Percentiles rank a stretch among this genome's conserved stretches.
Evolutionary conservation across 2,113 vertebrate genomes (phyloP).

Genomic region (Scolopax mira): DNA sequence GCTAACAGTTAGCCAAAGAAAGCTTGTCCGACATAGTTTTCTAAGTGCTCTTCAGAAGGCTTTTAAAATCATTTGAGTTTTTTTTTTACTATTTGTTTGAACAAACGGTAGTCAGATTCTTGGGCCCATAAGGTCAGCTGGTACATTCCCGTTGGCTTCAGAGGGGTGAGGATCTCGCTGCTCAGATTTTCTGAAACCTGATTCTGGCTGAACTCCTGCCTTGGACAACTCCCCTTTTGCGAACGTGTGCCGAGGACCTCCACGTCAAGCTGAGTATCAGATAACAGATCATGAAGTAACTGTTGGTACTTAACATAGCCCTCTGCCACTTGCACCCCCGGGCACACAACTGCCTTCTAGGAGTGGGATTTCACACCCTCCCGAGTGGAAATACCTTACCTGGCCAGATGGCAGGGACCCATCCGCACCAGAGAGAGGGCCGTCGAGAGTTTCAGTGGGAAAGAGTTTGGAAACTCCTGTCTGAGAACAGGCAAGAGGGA

Average conservation of each 20-base stretch:
- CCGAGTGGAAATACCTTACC: not conserved
- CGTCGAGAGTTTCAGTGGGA: not conserved
- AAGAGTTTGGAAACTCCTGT: conserved; percentile 9
- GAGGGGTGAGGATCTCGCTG: not conserved
- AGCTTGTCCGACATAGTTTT: not conserved
- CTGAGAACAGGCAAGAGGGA: conserved; percentile 30
- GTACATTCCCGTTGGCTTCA: not conserved
- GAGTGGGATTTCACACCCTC: conserved; percentile 16
- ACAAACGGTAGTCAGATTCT: not conserved
- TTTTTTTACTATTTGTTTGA: not conserved
- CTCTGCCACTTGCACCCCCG: not conserved
- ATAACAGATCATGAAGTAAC: not conserved
- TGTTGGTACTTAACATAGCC: not conserved
- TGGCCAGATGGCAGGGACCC: not conserved
- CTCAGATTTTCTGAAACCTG: conserved; percentile 28
- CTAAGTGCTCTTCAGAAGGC: not conserved
- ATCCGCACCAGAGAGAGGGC: not conserved
- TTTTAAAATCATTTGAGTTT: not conserved
- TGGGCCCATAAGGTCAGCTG: not conserved
- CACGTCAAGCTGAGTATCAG: not conserved
- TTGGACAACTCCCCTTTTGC: not conserved
- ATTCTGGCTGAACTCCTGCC: conserved; percentile 1
- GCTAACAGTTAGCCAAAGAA: not conserved
- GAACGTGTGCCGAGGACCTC: not conserved
- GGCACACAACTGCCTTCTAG: not conserved